Base-by-base conservation (phyloP, 2,113 vertebrate species). In the Delphinus delphis region DNA sequence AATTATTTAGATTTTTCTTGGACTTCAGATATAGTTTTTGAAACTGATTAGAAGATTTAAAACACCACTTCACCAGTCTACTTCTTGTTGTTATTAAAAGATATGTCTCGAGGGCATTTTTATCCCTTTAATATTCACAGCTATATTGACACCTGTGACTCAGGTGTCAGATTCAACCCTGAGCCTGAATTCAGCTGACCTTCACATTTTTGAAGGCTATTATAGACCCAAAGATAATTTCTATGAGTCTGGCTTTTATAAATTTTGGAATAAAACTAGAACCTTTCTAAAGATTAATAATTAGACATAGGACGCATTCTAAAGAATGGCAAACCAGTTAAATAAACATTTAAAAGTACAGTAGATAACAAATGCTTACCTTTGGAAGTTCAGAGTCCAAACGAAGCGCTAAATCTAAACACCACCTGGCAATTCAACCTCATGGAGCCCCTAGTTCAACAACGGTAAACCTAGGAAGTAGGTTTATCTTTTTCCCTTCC, bases 331-430 rank as follows among this genome's bases (percentile, higher is more conserved):
- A 94, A 53, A 88, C 91, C 41, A 77, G 84, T 96, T 94, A 88
- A 85, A 73, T 73, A 90, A 92, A 86, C 87, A 95, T 53, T 91
- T 94, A 38, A 86, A 89, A 77, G 10, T 89, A 77, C 4, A 88
- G 31, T 77, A 96, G 89, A 73, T 87, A 93, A 86, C 87, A 89
- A 63, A 87, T n/a, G 14, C 36, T 91, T 97, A 73, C 41, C 38
- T 92, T 81, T 92, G 79, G n/a, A 80, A 79, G 70, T 79, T 41
- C 63, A 86, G 18, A 96, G 71, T 82, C 31, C 79, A 96, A 91
- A 73, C 18, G 8, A 90, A 71, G 12, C 71, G 28, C 21, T 67
- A 85, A 25, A 36, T 93, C 23, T 67, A 67, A 77, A 60, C 41
- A 86, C 23, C 25, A 71, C 1, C 38, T 79, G 50, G 26, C 25